A percentile compares a stretch with the other conserved stretches of the same genome.
Evolutionary conservation across 2,797 vertebrate species (phyloP).

Genomic region (Denticeps clupeoides): DNA sequence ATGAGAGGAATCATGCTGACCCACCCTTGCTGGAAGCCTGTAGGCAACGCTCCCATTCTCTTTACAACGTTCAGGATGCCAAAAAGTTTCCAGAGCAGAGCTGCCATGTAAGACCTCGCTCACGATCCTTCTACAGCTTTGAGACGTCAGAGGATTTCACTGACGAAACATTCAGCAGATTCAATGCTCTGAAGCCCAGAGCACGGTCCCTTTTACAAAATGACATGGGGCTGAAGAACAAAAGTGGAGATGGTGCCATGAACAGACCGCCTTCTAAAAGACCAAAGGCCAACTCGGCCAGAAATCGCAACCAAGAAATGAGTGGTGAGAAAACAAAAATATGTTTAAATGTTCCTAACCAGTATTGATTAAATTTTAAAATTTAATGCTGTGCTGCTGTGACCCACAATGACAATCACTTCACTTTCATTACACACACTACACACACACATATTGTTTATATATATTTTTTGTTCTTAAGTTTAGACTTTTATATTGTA

Average conservation of each 20-base stretch:
- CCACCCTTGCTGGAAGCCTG: constrained; percentile 18
- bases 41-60: constrained; percentile 45
- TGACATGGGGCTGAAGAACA: constrained; percentile 29
- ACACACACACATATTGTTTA: too few relatives aligned
- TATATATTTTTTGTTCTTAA: too few relatives aligned
- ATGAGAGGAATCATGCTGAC: too few relatives aligned
- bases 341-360: too few relatives aligned
- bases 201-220: constrained; percentile 16
- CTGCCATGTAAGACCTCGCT: constrained; percentile 44
- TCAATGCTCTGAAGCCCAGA: constrained; percentile 23
- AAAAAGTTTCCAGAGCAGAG: constrained; percentile 28
- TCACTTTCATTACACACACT: too few relatives aligned
- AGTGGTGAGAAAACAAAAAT: constrained; percentile 39
- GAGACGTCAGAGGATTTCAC: constrained; percentile 36
- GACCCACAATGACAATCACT: too few relatives aligned
- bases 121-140: constrained; percentile 60
- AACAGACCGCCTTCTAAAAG: constrained; percentile 27
- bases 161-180: constrained; percentile 6
- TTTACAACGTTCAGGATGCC: constrained; percentile 30
- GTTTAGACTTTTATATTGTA: too few relatives aligned
- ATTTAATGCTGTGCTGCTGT: too few relatives aligned
- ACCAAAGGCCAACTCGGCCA: constrained; percentile 22
- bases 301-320: constrained; percentile 33
- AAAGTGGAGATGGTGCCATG: constrained; percentile 9
- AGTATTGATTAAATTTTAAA: too few relatives aligned